Evolutionary conservation across 2,888 invertebrate genomes (phyloP).

Genomic region (Seladonia tumulorum): DNA sequence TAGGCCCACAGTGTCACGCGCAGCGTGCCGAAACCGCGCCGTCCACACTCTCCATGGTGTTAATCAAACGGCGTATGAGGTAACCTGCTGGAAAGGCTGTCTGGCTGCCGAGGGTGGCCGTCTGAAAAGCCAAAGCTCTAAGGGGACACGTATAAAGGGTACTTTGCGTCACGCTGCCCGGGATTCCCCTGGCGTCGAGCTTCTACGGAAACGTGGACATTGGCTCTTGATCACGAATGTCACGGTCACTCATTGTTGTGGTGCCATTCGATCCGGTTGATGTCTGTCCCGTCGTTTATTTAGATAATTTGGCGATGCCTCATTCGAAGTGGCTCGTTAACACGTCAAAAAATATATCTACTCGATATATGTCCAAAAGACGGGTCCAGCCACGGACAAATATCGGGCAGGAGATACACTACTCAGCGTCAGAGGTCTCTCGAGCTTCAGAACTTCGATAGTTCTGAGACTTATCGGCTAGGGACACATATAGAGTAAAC

Average conservation of each 20-base stretch:
- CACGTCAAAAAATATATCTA: too few species aligned
- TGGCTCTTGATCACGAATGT: background rate
- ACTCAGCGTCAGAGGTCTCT: too few species aligned
- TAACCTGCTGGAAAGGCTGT: conserved; percentile 55
- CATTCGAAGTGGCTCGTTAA: too few species aligned
- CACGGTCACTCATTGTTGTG: background rate
- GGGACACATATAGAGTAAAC: too few species aligned
- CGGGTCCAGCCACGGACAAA: too few species aligned
- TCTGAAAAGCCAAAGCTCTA: conserved; percentile 29
- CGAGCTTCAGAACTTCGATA: too few species aligned
- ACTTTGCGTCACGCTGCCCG: conserved; percentile 30
- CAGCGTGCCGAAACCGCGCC: conserved; percentile 77
- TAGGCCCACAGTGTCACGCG: conserved; percentile 78
- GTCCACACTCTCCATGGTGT: conserved; percentile 78
- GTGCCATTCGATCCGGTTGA: background rate
- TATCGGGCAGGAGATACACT: too few species aligned
- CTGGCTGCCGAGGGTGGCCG: conserved; percentile 21
- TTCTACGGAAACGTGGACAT: background rate
- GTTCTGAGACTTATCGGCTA: too few species aligned
- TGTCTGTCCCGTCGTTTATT: background rate
- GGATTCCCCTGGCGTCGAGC: background rate
- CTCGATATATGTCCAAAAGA: too few species aligned
- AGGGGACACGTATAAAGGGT: conserved; percentile 29
- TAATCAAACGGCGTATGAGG: conserved; percentile 79
- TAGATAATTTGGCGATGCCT: background rate